Evolutionary conservation across 1,140 invertebrate genomes (phyloP).

Genomic region (Ceratoteleas bidentatus): DNA sequence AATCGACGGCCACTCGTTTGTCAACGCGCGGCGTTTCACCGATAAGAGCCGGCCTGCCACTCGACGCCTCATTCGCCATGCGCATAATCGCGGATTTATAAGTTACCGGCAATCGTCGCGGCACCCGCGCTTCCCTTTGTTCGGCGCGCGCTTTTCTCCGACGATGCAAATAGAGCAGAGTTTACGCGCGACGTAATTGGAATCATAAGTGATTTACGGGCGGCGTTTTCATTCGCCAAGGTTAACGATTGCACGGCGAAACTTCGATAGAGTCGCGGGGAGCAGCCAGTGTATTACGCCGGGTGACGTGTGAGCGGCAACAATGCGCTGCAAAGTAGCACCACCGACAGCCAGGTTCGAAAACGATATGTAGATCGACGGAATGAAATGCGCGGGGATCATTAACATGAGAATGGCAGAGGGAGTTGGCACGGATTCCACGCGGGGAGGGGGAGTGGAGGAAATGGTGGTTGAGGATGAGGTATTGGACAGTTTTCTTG

Average conservation of each 20-base stretch:
- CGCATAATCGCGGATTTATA: conserved; percentile 55
- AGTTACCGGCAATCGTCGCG: conserved; percentile 40
- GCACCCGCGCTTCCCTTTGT: conserved; percentile 43
- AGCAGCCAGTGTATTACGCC: conserved; percentile 42
- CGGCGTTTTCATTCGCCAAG: conserved; percentile 55
- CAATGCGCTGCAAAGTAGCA: conserved; percentile 31
- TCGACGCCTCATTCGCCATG: conserved; percentile 39
- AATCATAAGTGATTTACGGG: conserved; percentile 61
- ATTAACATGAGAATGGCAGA: conserved; percentile 43
- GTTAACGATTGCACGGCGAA: conserved; percentile 52
- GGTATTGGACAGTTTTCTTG: background rate
- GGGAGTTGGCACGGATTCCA: conserved; percentile 27
- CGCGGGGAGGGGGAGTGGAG: conserved; percentile 4
- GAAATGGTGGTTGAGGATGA: background rate
- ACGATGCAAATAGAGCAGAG: conserved; percentile 54
- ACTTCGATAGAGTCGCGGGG: conserved; percentile 35
- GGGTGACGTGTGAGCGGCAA: conserved; percentile 29
- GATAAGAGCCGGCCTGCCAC: conserved; percentile 40
- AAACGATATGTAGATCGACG: conserved; percentile 48
- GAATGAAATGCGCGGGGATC: conserved; percentile 38
- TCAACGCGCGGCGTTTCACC: conserved; percentile 36
- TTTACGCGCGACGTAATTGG: conserved; percentile 52
- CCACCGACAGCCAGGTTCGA: conserved; percentile 30
- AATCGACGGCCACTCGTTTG: conserved; percentile 38
- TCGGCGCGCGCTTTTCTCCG: conserved; percentile 32